Percentiles rank a stretch among this genome's conserved stretches.
Conservation (phyloP, 2,797 vertebrate species). For the Gallinago nigripennis region DNA sequence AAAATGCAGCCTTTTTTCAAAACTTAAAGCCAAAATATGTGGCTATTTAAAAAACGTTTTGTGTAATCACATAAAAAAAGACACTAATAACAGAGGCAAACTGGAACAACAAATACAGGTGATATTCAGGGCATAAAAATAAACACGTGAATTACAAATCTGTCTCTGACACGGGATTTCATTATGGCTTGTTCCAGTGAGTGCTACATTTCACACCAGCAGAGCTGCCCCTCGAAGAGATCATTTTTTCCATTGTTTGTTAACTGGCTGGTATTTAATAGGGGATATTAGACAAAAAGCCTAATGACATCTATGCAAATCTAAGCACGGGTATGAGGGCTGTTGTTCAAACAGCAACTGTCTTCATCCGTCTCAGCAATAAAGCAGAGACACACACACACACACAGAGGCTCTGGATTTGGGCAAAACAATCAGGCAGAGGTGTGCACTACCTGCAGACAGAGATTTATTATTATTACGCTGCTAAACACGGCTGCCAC, state of each 20-base stretch:
- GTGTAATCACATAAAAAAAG: not conserved
- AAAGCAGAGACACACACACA: rapidly evolving
- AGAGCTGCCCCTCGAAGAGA: not conserved
- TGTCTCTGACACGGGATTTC: not conserved
- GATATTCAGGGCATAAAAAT: not conserved
- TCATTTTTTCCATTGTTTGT: not conserved
- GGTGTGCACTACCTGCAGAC: not conserved
- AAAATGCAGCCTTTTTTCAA: not conserved
- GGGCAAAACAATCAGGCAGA: not conserved
- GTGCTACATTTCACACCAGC: not conserved
- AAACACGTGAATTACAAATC: not conserved
- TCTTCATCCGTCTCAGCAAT: not conserved
- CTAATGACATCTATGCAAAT: not conserved
- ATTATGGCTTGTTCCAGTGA: not conserved
- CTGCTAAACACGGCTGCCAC: not conserved
- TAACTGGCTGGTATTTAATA: not conserved
- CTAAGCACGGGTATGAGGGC: not conserved
- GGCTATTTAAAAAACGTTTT: not conserved
- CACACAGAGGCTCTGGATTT: not conserved
- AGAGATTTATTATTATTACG: not conserved
- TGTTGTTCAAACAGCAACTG: rapidly evolving
- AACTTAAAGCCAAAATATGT: not conserved
- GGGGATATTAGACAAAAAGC: not conserved
- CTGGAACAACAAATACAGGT: not conserved
- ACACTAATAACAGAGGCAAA: not conserved